phyloP scores from a whole-genome alignment of 2,888 invertebrate species.

The Phrixothrix hirtus region DNA sequence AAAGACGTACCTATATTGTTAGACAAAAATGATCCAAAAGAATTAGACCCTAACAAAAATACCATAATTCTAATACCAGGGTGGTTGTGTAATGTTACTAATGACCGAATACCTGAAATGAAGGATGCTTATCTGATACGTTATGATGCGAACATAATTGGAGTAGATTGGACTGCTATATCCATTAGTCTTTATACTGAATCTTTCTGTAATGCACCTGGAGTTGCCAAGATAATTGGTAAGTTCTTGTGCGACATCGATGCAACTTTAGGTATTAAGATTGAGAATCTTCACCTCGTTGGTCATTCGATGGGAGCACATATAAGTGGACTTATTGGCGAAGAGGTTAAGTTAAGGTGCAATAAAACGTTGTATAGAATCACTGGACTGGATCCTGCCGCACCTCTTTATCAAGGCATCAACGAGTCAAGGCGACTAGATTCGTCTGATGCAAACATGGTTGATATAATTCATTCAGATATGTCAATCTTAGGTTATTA shows the following conservation, averaged over 20 bases:
- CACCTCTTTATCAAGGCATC: constrained; percentile 7
- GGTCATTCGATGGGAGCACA: constrained; percentile 25
- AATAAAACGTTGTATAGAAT: constrained; percentile 8
- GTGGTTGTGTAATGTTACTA: constrained; percentile 5
- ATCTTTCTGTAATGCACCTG: constrained; percentile 1
- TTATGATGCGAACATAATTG: constrained; percentile 12
- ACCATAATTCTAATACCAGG: constrained; percentile 8
- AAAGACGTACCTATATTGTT: not conserved
- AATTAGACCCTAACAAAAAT: constrained; percentile 4
- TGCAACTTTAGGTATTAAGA: not conserved
- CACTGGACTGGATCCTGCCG: constrained; percentile 22
- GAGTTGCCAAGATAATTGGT: constrained; percentile 5
- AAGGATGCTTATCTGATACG: constrained; percentile 12
- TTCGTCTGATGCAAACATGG: constrained; percentile 11
- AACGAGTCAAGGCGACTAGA: constrained; percentile 9
- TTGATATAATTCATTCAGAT: constrained; percentile 21
- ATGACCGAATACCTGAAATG: constrained; percentile 7
- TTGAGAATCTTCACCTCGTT: constrained; percentile 8
- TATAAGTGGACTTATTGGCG: constrained; percentile 15
- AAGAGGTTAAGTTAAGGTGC: constrained; percentile 4
- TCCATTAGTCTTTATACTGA: constrained; percentile 3
- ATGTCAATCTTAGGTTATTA: constrained; percentile 12
- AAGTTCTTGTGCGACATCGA: constrained; percentile 3
- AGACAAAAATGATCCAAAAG: not conserved
- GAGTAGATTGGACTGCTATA: constrained; percentile 8